Base-by-base conservation (phyloP, 2,888 invertebrate genomes). In the Caenorhabditis drosophilae region DNA sequence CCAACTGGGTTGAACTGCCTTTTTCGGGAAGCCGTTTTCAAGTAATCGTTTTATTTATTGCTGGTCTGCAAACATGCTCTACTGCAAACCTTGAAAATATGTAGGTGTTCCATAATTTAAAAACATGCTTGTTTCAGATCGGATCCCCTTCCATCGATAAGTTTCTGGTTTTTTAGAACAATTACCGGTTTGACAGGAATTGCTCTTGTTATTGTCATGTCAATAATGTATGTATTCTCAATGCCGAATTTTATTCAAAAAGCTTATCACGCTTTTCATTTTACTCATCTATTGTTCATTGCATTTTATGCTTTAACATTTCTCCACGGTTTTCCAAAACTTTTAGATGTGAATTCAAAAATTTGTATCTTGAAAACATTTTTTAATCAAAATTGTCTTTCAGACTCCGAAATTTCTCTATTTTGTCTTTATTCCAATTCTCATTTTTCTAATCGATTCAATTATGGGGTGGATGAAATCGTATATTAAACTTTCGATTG, bases 201-300 rank as follows among this genome's bases (percentile, higher is more conserved):
- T 27, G 61, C 60, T 42, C 57, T 70, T 25, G 67, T 73, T 42
- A 87, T 91, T 51, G 89, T 93, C 52, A 93, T 94, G 91, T 91
- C 91, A 84, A 90, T 94, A 52, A 95, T 96, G 76, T 93, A 94
- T 84, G 91, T 93, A n/a, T 96, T 96, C 84, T 93, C 95, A 0
- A 93, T 94, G 86, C 93, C 94, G 0, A 89, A 89, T 3, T 91
- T 95, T 63, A 88, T 95, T 45, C 92, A 93, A 84, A 90, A 91
- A 77, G 94, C 94, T 0, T 72, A 71, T 46, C 74, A 74, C 45
- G 73, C 70, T 15, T 73, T 73, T 69, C 95, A 95, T 91, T 89
- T 90, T 63, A 92, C 94, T 48, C 95, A 96, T 84, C 90, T 92
- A 11, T 87, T 95, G 6, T 93, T 95, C 84, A 89, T 93, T 11